These are phyloP conservation scores for Stictocephala bisonia DNA, from an alignment of 2,888 invertebrate genomes.

Conservation along the genomic window DNA sequence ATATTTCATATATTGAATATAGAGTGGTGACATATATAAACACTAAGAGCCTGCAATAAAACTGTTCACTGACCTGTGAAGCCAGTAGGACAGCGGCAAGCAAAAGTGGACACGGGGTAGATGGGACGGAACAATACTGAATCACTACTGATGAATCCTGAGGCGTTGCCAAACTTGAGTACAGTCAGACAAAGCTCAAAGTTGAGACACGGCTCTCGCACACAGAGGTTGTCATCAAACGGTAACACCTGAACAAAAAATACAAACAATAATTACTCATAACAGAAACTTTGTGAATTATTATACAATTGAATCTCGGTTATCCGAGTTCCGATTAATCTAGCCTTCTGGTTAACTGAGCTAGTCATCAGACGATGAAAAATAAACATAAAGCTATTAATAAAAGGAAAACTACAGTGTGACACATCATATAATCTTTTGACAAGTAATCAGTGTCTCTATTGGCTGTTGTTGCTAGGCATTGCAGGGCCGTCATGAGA, in stretches of 20 bases:
- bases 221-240: conserved; percentile 96
- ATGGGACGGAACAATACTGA: conserved; percentile 94
- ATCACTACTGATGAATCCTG: conserved; percentile 88
- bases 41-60: neutral
- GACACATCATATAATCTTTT: too few relatives aligned
- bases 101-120: conserved; percentile 93
- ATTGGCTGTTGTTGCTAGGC: too few relatives aligned
- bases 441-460: too few relatives aligned
- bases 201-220: conserved; percentile 94
- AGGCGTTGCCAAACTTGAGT: conserved; percentile 92
- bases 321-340: too few relatives aligned
- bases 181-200: conserved; percentile 93
- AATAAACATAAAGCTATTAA: too few relatives aligned
- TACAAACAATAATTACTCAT: neutral
- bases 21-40: neutral
- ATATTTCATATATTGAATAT: neutral
- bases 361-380: too few relatives aligned
- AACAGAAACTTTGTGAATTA: too few relatives aligned
- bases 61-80: conserved; percentile 76
- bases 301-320: too few relatives aligned
- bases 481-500: too few relatives aligned
- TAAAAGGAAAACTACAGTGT: too few relatives aligned
- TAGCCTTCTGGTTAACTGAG: too few relatives aligned
- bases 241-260: conserved; percentile 77
- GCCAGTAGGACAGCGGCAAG: conserved; percentile 90